Percentiles rank a stretch among this genome's conserved stretches.
Evolutionary conservation across 2,113 vertebrate genomes (phyloP).

Genomic region (Taxidea taxus): DNA sequence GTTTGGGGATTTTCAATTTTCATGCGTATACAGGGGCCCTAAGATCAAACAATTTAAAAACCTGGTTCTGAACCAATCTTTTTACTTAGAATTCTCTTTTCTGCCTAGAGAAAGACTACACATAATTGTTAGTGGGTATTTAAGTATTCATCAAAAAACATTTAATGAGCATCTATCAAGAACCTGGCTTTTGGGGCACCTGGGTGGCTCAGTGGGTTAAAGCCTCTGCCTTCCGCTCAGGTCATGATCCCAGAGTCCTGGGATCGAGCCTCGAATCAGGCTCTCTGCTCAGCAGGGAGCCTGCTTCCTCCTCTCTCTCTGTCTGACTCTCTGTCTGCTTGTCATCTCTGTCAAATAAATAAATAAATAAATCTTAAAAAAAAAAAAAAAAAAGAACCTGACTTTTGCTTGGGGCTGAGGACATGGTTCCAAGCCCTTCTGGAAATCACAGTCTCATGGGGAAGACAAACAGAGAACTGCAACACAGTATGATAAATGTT

Average conservation of each 20-base stretch:
- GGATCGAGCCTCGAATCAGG: too few relatives aligned
- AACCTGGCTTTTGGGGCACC: conserved; percentile 19
- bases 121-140: conserved; percentile 26
- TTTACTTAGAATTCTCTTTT: conserved; percentile 14
- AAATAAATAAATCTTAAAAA: too few relatives aligned
- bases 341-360: too few relatives aligned
- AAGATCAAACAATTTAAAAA: conserved; percentile 40
- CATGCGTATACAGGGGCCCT: neutral
- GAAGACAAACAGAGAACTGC: conserved; percentile 12
- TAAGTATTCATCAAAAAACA: neutral
- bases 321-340: too few relatives aligned
- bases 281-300: too few relatives aligned
- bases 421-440: neutral
- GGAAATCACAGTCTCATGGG: neutral
- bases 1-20: neutral
- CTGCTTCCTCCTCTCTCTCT: too few relatives aligned
- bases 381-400: too few relatives aligned
- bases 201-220: too few relatives aligned
- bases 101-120: neutral
- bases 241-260: too few relatives aligned
- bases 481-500: neutral
- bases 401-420: neutral
- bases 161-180: conserved; percentile 3
- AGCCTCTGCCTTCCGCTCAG: too few relatives aligned
- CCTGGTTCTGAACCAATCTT: neutral